These are phyloP conservation scores for Dynastes grantii DNA, from an alignment of 2,888 invertebrate species.

Conservation along the genomic window DNA sequence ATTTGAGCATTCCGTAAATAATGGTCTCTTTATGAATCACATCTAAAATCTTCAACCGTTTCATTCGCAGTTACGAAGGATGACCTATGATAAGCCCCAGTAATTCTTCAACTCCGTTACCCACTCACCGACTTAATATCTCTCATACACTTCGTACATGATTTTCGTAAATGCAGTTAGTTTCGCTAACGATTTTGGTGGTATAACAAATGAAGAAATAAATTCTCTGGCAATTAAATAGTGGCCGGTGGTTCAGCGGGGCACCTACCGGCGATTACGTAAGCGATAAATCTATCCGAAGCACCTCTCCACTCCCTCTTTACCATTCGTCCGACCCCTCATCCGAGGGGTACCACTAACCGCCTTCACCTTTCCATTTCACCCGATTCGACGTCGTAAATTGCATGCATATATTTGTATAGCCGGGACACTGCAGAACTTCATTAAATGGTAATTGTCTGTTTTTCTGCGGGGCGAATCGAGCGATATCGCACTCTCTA, in stretches of 20 bases:
- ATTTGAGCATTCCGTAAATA: too few species aligned
- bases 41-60: too few species aligned
- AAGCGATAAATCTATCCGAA: conserved; percentile 41
- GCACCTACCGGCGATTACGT: conserved; percentile 37
- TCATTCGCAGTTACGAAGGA: neutral
- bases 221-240: conserved; percentile 40
- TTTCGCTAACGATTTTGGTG: conserved; percentile 15
- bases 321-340: neutral
- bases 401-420: conserved; percentile 45
- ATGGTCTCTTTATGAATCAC: too few species aligned
- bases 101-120: neutral
- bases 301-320: neutral
- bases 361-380: conserved; percentile 21
- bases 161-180: conserved; percentile 15
- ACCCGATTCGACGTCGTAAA: conserved; percentile 14
- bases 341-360: neutral
- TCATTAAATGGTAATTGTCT: conserved; percentile 40
- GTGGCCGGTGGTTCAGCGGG: conserved; percentile 25
- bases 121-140: neutral
- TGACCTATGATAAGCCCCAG: neutral
- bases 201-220: conserved; percentile 45
- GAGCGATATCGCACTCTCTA: neutral
- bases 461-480: neutral
- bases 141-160: neutral
- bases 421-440: conserved; percentile 32